Conservation (phyloP, 2,113 vertebrate species). For the Leptobrachium ailaonicum region DNA sequence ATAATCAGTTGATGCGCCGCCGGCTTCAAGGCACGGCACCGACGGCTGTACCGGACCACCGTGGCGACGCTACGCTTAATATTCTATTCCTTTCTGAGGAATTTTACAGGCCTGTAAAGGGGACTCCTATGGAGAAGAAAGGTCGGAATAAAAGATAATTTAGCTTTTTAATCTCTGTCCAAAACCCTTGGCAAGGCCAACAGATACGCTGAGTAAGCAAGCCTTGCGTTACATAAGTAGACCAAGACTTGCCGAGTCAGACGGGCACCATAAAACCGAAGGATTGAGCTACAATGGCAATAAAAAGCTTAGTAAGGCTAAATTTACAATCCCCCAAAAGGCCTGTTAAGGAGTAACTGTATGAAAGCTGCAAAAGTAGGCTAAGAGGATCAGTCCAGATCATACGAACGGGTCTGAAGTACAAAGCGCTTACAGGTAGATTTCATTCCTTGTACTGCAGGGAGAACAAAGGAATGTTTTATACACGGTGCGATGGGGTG, state of each 20-base stretch:
- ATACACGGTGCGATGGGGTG: no score
- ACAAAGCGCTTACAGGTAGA: background rate
- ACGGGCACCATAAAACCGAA: conserved; percentile 45
- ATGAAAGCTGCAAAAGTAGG: conserved; percentile 35
- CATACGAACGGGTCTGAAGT: conserved; percentile 11
- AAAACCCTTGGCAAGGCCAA: conserved; percentile 26
- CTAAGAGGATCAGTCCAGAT: conserved; percentile 32
- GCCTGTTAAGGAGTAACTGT: conserved; percentile 18
- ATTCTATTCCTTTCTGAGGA: background rate
- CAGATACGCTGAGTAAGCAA: conserved; percentile 35
- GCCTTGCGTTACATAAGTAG: conserved; percentile 13
- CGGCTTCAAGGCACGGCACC: background rate
- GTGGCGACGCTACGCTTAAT: background rate
- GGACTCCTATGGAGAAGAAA: conserved; percentile 13
- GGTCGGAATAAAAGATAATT: conserved; percentile 29
- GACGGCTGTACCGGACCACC: background rate
- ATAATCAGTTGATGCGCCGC: no score
- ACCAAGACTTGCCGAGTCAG: conserved; percentile 35
- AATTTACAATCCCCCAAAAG: conserved; percentile 39
- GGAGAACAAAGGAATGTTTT: background rate
- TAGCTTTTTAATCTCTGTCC: conserved; percentile 22
- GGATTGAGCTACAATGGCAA: conserved; percentile 36
- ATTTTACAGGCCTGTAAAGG: conserved; percentile 29
- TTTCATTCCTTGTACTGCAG: background rate
- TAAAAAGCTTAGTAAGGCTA: conserved; percentile 45